Evolutionary conservation across 2,888 invertebrate genomes (phyloP), one percentile per base, ranked within the genome.

Genomic region (Boloria selene): DNA sequence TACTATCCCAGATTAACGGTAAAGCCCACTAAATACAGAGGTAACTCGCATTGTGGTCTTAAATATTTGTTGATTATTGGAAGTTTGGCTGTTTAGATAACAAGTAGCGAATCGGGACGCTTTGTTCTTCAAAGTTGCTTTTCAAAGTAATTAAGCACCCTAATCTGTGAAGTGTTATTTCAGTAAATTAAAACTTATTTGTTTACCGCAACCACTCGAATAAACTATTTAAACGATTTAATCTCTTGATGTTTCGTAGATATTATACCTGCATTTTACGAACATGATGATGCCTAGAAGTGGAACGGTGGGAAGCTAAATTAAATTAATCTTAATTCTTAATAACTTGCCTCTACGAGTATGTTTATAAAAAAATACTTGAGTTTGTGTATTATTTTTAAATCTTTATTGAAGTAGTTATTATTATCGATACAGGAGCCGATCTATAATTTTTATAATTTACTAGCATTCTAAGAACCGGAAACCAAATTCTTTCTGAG

Each of bases 61-160:
- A 56, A 56, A 56, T 56, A 56, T 56, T 56, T 56, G 44, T 56
- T 45, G 55, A 64, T 50, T 51, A 51, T 52, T 58, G 44, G 31
- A 68, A 63, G 61, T 67, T 42, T 56, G 31, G 44, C 50, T 58
- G 18, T 64, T 64, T 51, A 63, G 54, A 64, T 64, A 67, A 42
- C 49, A 51, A 64, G 50, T 38, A 55, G 45, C 18, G 45, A 51
- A 51, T 64, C 50, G 38, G 18, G 31, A 38, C 60, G 59, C 60
- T 67, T 67, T 67, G 67, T 64, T 60, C 67, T 55, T 26, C 6
- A 13, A 67, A 67, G 50, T 67, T 55, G 59, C 51, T 59, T 26
- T 22, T 52, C 47, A 22, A 56, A 63, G 59, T 60, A 60, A 55
- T 67, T 67, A 67, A 64, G 51, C 18, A 53, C 58, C 60, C 59